Base-by-base conservation (phyloP, 2,888 invertebrate species). In the Brachynemurus nebulosus region DNA sequence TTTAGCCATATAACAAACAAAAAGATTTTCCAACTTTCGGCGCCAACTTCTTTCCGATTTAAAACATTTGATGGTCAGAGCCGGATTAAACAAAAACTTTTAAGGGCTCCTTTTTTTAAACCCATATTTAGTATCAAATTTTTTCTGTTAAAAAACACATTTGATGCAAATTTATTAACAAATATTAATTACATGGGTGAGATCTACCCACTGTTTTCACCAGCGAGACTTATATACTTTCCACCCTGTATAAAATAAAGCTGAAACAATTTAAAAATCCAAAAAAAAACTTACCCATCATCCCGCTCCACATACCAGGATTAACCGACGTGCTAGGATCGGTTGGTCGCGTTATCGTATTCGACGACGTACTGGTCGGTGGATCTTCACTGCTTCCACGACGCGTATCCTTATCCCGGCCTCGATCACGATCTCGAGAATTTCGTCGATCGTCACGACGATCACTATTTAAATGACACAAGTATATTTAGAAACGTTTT, bases 401-500 rank as follows among this genome's bases (percentile, higher is more conserved):
- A 45, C 47, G 58, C 53, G 36, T 50, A 42, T 27, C 44, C 18
- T 53, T 53, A 12, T 49, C 55, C 21, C 51, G 45, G 21, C 14
- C 9, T 44, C 60, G 50, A 47, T 58, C 47, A 54, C 64, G 34
- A 52, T 70, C 57, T 53, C 60, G 58, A 54, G 61, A 53, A 50
- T 59, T 54, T 58, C 64, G 55, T 51, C 68, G 57, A 2, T 66
- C 60, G 11, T 70, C 70, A 36, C 68, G 55, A 44, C 67, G 57
- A 23, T 64, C 63, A 1, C 51, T 56, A 16, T 6, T 6, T 16
- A 33, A 25, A 33, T 33, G n/a, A 33, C n/a, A n/a, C n/a, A n/a
- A n/a, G n/a, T n/a, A n/a, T n/a, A n/a, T n/a, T n/a, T n/a, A n/a
- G n/a, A n/a, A n/a, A n/a, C n/a, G n/a, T 33, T 33, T n/a, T 14